These are phyloP conservation scores for Calliphora vomitoria DNA, from an alignment of 2,888 invertebrate species.

Conservation along the genomic window DNA sequence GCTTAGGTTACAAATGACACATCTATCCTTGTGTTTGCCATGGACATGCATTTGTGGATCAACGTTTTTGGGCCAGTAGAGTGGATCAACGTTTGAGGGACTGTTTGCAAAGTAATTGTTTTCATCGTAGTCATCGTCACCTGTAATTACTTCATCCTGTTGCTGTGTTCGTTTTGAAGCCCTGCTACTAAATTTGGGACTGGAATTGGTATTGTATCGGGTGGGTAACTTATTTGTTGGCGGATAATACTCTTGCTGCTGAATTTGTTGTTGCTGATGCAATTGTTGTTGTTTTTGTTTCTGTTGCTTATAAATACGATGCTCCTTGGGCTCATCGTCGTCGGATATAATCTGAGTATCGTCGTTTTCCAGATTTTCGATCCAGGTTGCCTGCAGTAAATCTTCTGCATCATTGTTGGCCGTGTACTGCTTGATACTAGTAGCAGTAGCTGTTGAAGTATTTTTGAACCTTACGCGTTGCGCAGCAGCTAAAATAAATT, in stretches of 20 bases:
- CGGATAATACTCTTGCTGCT: slow-evolving; percentile 20
- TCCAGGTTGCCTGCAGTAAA: slow-evolving; percentile 76
- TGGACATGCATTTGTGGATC: slow-evolving; percentile 71
- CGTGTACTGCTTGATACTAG: slow-evolving; percentile 47
- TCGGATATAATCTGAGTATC: slow-evolving; percentile 71
- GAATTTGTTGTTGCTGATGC: slow-evolving; percentile 9
- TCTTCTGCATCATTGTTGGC: slow-evolving; percentile 72
- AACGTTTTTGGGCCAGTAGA: slow-evolving; percentile 75
- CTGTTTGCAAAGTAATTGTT: slow-evolving; percentile 30
- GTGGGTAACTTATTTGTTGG: background rate
- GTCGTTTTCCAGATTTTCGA: slow-evolving; percentile 75
- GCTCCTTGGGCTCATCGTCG: slow-evolving; percentile 75
- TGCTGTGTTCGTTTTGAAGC: slow-evolving; percentile 12
- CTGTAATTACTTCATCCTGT: slow-evolving; percentile 69
- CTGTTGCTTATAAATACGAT: slow-evolving; percentile 75
- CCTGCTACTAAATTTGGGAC: background rate
- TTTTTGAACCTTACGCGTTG: slow-evolving; percentile 52
- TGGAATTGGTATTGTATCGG: background rate
- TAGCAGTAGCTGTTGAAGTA: slow-evolving; percentile 39
- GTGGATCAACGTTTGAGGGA: slow-evolving; percentile 30
- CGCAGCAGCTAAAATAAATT: slow-evolving; percentile 20
- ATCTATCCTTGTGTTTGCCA: slow-evolving; percentile 70
- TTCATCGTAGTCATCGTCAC: slow-evolving; percentile 67
- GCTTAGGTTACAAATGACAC: slow-evolving; percentile 76
- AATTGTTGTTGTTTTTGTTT: slow-evolving; percentile 48